Evolutionary conservation across 2,113 vertebrate species (phyloP).

Genomic region (Oostethus manadensis): DNA sequence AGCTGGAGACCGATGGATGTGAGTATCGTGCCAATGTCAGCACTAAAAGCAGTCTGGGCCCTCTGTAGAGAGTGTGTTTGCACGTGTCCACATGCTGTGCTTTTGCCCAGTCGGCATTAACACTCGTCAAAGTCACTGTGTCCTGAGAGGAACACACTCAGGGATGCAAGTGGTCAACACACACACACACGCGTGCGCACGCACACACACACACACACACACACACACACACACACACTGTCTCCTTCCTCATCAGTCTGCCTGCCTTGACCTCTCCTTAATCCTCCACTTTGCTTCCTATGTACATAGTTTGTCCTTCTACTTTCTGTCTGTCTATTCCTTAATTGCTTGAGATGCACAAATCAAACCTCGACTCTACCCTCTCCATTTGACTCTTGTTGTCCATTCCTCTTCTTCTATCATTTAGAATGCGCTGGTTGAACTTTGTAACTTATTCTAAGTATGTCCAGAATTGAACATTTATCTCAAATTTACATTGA

Average conservation of each 20-base stretch:
- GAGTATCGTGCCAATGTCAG: constrained; percentile 53
- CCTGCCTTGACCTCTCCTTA: constrained; percentile 5
- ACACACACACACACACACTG: constrained; percentile 10
- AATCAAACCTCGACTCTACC: constrained; percentile 16
- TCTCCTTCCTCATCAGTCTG: constrained; percentile 22
- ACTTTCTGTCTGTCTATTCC: constrained; percentile 3
- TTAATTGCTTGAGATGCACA: constrained; percentile 11
- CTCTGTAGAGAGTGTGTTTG: constrained; percentile 52
- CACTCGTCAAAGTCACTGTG: constrained; percentile 65
- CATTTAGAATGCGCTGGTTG: not conserved
- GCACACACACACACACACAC: constrained; percentile 16
- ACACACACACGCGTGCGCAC: constrained; percentile 15
- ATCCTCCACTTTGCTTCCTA: constrained; percentile 10
- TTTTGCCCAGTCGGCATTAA: constrained; percentile 64
- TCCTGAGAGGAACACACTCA: constrained; percentile 53
- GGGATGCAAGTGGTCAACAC: constrained; percentile 23
- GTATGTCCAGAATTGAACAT: too few species aligned
- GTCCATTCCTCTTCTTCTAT: constrained; percentile 5
- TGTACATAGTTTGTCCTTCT: not conserved
- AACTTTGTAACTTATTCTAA: not conserved
- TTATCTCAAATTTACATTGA: too few species aligned
- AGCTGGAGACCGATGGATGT: constrained; percentile 23
- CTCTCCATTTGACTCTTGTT: not conserved
- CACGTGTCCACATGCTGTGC: constrained; percentile 42
- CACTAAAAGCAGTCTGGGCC: constrained; percentile 55